These are phyloP conservation scores for Heptranchias perlo DNA, from an alignment of 2,113 vertebrate species.

Conservation along the genomic window DNA sequence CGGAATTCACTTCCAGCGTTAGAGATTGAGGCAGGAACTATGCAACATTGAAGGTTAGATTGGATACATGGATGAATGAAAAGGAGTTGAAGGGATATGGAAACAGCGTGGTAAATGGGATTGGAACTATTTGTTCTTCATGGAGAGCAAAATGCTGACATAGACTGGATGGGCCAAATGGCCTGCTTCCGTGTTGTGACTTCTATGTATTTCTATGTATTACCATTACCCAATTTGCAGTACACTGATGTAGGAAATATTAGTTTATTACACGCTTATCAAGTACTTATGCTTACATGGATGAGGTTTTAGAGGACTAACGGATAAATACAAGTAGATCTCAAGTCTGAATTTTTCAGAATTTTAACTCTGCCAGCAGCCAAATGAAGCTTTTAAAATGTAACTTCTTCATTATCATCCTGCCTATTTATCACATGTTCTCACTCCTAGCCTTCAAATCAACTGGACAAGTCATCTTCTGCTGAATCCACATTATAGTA, in stretches of 20 bases:
- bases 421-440: background rate
- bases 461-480: too few relatives aligned
- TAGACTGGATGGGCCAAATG: background rate
- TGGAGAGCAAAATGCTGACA: background rate
- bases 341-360: background rate
- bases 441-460: background rate
- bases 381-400: background rate
- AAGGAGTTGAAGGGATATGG: background rate
- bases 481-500: background rate
- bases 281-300: background rate
- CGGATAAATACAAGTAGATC: background rate
- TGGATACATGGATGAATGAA: background rate
- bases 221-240: background rate
- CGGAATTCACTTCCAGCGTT: background rate
- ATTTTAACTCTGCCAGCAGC: too few relatives aligned
- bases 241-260: background rate
- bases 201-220: background rate
- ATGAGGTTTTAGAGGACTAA: background rate
- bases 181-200: background rate
- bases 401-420: background rate
- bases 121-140: background rate
- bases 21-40: background rate
- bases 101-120: background rate
- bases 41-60: background rate
- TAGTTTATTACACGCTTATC: background rate